These are phyloP conservation scores for Hoplodrina blanda DNA, from an alignment of 2,888 invertebrate species.

Conservation along the genomic window DNA sequence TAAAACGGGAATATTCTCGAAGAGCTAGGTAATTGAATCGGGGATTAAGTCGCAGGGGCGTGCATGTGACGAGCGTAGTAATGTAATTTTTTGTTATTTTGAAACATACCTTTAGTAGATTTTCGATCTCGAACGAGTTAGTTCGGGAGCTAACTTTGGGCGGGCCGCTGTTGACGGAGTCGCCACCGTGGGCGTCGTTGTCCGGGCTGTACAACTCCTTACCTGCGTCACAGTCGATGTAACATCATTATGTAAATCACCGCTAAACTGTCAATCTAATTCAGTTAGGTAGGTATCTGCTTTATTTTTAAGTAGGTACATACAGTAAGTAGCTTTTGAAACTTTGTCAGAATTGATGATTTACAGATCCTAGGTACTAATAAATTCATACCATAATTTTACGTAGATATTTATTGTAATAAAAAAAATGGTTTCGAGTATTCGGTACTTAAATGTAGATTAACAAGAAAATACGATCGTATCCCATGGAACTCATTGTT, in stretches of 20 bases:
- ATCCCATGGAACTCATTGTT: slow-evolving; percentile 30
- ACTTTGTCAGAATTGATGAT: not conserved
- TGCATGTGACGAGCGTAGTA: slow-evolving; percentile 67
- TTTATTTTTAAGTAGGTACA: not conserved
- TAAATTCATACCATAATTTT: not conserved
- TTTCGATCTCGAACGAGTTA: slow-evolving; percentile 98
- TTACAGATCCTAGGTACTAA: not conserved
- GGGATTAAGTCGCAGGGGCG: slow-evolving; percentile 73
- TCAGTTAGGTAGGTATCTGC: not conserved
- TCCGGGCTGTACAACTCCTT: slow-evolving; percentile 94
- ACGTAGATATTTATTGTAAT: not conserved
- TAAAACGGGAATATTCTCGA: slow-evolving; percentile 75
- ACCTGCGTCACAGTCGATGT: slow-evolving; percentile 82
- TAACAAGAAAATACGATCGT: slow-evolving; percentile 5
- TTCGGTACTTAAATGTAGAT: not conserved
- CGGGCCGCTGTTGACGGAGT: slow-evolving; percentile 78
- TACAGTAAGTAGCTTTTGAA: not conserved
- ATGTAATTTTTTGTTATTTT: slow-evolving; percentile 60
- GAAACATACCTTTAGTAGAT: slow-evolving; percentile 93
- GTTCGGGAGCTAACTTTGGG: slow-evolving; percentile 94
- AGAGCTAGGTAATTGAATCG: slow-evolving; percentile 77
- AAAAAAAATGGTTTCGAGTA: not conserved
- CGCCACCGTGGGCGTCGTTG: slow-evolving; percentile 81
- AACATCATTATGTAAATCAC: slow-evolving; percentile 12
- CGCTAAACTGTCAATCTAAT: not conserved